phyloP scores from a whole-genome alignment of 2,888 invertebrate genomes.

The Agriopis marginaria region DNA sequence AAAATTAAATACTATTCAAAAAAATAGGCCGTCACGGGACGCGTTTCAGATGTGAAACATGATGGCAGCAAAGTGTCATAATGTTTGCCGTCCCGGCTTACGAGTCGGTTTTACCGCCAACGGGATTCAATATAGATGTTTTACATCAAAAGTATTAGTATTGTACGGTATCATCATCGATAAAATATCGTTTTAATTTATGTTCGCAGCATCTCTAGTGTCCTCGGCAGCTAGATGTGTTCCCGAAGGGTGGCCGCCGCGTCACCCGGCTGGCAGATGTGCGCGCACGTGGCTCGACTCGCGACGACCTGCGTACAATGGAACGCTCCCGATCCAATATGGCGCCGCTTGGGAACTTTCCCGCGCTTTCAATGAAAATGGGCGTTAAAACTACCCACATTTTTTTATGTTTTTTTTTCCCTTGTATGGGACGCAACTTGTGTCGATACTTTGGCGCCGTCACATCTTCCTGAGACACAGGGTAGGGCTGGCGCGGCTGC shows the following conservation, averaged over 20 bases:
- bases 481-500: no score
- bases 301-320: conserved; percentile 71
- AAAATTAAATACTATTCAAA: no score
- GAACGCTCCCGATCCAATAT: conserved; percentile 75
- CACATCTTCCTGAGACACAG: no score
- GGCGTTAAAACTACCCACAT: conserved; percentile 50
- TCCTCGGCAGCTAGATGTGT: conserved; percentile 49
- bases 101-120: no score
- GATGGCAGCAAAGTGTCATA: no score
- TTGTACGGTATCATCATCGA: neutral
- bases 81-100: no score
- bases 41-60: no score
- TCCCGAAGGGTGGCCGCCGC: conserved; percentile 60
- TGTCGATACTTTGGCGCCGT: no score
- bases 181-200: neutral
- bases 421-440: no score
- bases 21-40: no score
- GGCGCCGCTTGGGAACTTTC: conserved; percentile 74
- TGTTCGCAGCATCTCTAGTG: conserved; percentile 30
- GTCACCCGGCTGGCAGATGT: conserved; percentile 70
- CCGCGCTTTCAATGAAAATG: conserved; percentile 71
- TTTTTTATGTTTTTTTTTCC: no score
- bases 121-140: no score
- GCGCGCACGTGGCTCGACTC: conserved; percentile 69
- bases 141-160: neutral